Evolutionary conservation across 2,113 vertebrate species (phyloP).

Genomic region (Nematolebias whitei): DNA sequence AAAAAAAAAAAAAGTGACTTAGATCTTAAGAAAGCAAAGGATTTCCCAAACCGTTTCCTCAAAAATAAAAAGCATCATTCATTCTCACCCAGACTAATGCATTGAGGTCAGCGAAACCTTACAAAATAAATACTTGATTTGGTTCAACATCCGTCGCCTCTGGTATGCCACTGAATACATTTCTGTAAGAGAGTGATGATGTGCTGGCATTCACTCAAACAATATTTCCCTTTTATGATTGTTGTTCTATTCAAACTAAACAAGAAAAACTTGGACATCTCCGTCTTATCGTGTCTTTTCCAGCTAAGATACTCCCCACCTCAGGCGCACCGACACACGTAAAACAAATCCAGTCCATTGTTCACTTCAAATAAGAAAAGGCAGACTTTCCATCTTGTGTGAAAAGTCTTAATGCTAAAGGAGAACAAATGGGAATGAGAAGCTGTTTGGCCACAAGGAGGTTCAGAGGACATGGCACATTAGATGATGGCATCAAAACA

Average conservation of each 20-base stretch:
- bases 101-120: slow-evolving; percentile 31
- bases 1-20: too few relatives aligned
- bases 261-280: slow-evolving; percentile 36
- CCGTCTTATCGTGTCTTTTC: slow-evolving; percentile 27
- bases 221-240: slow-evolving; percentile 74
- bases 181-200: slow-evolving; percentile 26
- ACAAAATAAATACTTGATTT: slow-evolving; percentile 68
- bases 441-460: slow-evolving; percentile 58
- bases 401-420: slow-evolving; percentile 41
- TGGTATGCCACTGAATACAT: slow-evolving; percentile 23
- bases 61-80: slow-evolving; percentile 12
- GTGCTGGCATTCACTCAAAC: slow-evolving; percentile 26
- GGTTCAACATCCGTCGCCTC: slow-evolving; percentile 44
- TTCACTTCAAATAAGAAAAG: slow-evolving; percentile 40
- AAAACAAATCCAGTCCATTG: slow-evolving; percentile 40
- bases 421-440: slow-evolving; percentile 25
- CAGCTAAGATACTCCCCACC: slow-evolving; percentile 26
- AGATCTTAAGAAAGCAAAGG: neutral
- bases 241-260: slow-evolving; percentile 47
- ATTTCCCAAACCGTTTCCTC: slow-evolving; percentile 8
- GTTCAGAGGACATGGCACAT: slow-evolving; percentile 68
- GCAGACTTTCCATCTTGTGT: slow-evolving; percentile 10
- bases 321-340: slow-evolving; percentile 25
- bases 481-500: slow-evolving; percentile 45
- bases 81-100: slow-evolving; percentile 29